phyloP scores from a whole-genome alignment of 2,888 invertebrate species.

The Drosophila algonquin region DNA sequence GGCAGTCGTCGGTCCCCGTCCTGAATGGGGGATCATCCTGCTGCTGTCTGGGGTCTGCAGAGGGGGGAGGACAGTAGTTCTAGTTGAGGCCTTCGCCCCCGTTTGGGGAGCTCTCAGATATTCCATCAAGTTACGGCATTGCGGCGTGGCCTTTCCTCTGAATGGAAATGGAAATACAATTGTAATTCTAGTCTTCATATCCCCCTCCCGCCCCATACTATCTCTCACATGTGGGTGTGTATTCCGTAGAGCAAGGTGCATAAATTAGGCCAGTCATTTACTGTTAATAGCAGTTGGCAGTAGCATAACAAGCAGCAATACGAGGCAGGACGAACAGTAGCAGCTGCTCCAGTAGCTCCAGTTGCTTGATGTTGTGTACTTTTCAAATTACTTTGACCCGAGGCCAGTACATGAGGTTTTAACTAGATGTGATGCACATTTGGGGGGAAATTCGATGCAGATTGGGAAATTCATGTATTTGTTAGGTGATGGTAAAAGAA shows the following conservation, averaged over 20 bases:
- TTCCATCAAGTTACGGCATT: constrained; percentile 78
- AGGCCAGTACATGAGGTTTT: not conserved
- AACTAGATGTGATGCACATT: not conserved
- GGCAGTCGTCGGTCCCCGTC: constrained; percentile 21
- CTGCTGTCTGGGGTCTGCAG: too few relatives aligned
- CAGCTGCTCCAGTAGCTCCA: constrained; percentile 45
- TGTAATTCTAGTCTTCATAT: constrained; percentile 18
- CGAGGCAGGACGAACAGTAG: constrained; percentile 33
- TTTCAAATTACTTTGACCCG: constrained; percentile 61
- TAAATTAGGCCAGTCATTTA: constrained; percentile 76
- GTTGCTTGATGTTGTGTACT: constrained; percentile 54
- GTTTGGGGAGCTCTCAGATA: constrained; percentile 38
- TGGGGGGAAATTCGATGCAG: not conserved
- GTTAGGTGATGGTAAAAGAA: not conserved
- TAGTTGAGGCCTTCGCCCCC: constrained; percentile 43
- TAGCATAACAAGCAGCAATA: not conserved
- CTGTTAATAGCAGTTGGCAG: constrained; percentile 65
- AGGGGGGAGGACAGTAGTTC: constrained; percentile 16
- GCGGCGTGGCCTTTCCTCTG: constrained; percentile 57
- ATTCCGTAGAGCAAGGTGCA: constrained; percentile 53
- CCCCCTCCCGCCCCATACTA: not conserved
- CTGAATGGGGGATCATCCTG: constrained; percentile 6
- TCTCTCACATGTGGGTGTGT: constrained; percentile 8
- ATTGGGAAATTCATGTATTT: not conserved
- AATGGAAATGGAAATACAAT: constrained; percentile 43